phyloP scores from a whole-genome alignment of 2,888 invertebrate genomes.

The Caenorhabditis japonica region DNA sequence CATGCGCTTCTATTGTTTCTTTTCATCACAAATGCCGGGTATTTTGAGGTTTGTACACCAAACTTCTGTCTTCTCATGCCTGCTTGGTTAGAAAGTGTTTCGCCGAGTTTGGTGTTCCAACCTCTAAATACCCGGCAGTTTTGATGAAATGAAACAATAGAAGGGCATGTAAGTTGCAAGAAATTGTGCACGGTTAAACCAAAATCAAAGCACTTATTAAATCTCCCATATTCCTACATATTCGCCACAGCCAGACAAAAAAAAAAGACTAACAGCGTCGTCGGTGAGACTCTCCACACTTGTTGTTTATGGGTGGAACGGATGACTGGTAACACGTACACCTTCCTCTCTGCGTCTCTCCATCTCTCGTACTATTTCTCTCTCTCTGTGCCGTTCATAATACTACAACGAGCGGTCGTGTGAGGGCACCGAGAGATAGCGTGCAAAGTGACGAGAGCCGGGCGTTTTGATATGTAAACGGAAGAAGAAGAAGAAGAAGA shows the following conservation, averaged over 20 bases:
- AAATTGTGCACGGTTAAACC: too few relatives aligned
- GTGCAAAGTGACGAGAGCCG: background rate
- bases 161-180: too few relatives aligned
- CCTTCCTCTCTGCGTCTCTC: constrained; percentile 26
- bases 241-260: too few relatives aligned
- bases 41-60: too few relatives aligned
- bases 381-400: background rate
- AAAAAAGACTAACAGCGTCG: too few relatives aligned
- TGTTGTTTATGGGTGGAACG: constrained; percentile 26
- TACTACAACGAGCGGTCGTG: constrained; percentile 25
- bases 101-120: too few relatives aligned
- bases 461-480: constrained; percentile 2
- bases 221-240: background rate
- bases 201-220: constrained; percentile 1
- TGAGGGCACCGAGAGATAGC: constrained; percentile 11
- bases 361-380: background rate
- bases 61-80: too few relatives aligned
- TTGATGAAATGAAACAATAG: too few relatives aligned
- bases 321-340: constrained; percentile 36
- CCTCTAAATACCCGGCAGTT: too few relatives aligned
- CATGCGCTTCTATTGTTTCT: too few relatives aligned
- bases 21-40: too few relatives aligned
- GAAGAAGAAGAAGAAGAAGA: background rate
- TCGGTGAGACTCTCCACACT: background rate
- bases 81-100: too few relatives aligned